Evolutionary conservation across 2,888 invertebrate genomes (phyloP).

Genomic region (Dryococelus australis): DNA sequence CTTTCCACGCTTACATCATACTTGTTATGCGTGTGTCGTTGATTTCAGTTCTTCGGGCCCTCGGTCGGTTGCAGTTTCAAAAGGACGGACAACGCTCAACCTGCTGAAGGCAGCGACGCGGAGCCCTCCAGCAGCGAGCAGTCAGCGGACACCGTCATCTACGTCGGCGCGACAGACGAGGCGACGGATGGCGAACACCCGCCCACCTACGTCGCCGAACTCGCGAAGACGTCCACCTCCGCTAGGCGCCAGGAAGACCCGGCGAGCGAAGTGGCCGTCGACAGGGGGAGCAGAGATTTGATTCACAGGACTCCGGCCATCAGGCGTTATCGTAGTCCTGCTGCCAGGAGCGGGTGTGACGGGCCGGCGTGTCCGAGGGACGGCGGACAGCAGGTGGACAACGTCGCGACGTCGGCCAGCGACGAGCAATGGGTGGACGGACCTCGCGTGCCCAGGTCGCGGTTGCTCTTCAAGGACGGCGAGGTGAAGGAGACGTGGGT

Average conservation of each 20-base stretch:
- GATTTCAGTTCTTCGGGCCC: conserved; percentile 7
- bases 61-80: not conserved
- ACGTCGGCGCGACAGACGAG: conserved; percentile 82
- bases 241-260: conserved; percentile 56
- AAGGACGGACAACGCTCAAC: conserved; percentile 59
- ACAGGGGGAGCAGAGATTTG: conserved; percentile 21
- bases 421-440: conserved; percentile 98
- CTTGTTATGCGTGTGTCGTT: not conserved
- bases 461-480: conserved; percentile 80
- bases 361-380: conserved; percentile 36
- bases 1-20: too few relatives aligned
- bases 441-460: conserved; percentile 85
- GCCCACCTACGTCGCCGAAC: conserved; percentile 84
- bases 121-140: conserved; percentile 97
- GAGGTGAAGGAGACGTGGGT: conserved; percentile 94
- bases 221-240: conserved; percentile 73
- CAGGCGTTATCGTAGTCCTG: not conserved
- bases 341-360: conserved; percentile 21
- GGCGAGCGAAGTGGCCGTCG: conserved; percentile 19
- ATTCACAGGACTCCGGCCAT: conserved; percentile 63
- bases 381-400: not conserved
- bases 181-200: conserved; percentile 93
- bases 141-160: conserved; percentile 97
- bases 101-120: conserved; percentile 82
- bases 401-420: conserved; percentile 57